A percentile compares a stretch with the other conserved stretches of the same genome.
Evolutionary conservation across 2,113 vertebrate genomes (phyloP).

Genomic region (Scytalopus superciliaris): DNA sequence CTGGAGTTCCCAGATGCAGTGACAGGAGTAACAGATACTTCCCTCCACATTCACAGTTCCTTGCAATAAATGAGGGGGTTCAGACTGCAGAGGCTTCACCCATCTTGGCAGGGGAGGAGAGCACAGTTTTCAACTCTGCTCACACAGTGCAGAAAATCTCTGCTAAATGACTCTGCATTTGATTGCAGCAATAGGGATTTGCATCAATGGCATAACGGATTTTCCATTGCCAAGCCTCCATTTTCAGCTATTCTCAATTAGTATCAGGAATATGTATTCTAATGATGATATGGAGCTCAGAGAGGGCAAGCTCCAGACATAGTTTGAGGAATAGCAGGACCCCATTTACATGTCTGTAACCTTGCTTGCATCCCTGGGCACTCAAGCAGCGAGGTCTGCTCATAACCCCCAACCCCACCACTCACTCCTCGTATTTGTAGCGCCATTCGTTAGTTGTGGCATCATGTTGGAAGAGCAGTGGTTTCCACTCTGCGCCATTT

Average conservation of each 20-base stretch:
- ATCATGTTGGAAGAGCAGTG: slow-evolving; percentile 83
- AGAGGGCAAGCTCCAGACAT: not conserved
- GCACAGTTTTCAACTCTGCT: not conserved
- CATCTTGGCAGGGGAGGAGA: not conserved
- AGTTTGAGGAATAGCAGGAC: not conserved
- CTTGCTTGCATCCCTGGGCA: not conserved
- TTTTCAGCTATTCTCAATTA: not conserved
- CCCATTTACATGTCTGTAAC: not conserved
- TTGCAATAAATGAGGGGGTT: not conserved
- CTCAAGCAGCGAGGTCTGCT: not conserved
- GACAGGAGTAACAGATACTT: not conserved
- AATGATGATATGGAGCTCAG: not conserved
- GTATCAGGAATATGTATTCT: not conserved
- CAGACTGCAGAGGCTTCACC: not conserved
- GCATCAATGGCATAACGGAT: not conserved
- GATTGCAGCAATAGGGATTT: not conserved
- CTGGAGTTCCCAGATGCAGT: not conserved
- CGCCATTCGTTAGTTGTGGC: slow-evolving; percentile 81
- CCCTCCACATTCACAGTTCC: not conserved
- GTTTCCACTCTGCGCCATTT: slow-evolving; percentile 72
- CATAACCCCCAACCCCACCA: not conserved
- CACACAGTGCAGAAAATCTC: not conserved
- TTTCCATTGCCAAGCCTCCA: not conserved
- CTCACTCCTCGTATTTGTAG: slow-evolving; percentile 89
- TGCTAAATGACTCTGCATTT: not conserved